phyloP scores from a whole-genome alignment of 2,113 vertebrate species.

The Enhydra lutris region DNA sequence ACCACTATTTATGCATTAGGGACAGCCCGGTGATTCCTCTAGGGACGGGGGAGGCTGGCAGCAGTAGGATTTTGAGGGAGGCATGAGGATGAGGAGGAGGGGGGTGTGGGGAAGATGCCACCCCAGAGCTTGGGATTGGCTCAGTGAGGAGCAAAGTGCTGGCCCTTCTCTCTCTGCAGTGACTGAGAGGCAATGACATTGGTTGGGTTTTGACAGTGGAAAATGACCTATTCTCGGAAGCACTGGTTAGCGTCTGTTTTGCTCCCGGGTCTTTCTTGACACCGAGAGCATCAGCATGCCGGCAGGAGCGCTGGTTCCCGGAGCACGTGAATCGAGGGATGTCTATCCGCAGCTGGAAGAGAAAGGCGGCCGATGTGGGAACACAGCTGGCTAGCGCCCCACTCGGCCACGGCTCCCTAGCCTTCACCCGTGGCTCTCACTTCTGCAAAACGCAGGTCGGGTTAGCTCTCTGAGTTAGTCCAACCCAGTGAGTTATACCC shows the following conservation, averaged over 20 bases:
- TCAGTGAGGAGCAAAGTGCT: neutral
- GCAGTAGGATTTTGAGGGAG: neutral
- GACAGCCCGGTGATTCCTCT: neutral
- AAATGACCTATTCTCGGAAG: neutral
- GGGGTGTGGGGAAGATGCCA: neutral
- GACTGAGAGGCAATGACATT: neutral
- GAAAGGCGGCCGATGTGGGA: neutral
- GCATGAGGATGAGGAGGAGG: rapidly evolving
- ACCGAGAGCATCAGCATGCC: neutral
- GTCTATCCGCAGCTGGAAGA: neutral
- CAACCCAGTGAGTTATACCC: neutral
- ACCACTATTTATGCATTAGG: neutral
- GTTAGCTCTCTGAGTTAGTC: neutral
- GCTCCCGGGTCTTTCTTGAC: neutral
- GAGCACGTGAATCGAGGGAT: neutral
- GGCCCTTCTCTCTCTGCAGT: rapidly evolving
- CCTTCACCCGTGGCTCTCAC: neutral
- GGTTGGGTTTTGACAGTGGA: neutral
- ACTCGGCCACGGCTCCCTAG: neutral
- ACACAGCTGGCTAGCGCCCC: neutral
- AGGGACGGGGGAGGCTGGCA: neutral
- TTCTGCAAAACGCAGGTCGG: neutral
- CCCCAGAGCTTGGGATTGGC: neutral
- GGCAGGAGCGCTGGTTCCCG: neutral
- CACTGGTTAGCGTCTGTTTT: neutral